phyloP scores from a whole-genome alignment of 1,140 invertebrate genomes.

The Rhopalosiphum padi region DNA sequence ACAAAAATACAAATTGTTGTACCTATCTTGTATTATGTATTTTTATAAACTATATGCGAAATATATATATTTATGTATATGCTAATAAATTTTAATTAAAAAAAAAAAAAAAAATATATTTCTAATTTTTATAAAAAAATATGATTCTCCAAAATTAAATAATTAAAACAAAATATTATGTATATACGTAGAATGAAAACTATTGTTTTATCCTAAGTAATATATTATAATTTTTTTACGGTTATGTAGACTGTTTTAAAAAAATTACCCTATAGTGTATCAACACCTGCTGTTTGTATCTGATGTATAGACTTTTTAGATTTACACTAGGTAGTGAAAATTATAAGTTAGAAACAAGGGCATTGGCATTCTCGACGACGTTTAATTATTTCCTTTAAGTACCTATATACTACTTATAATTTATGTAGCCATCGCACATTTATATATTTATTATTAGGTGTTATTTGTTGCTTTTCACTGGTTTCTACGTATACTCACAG shows the following conservation, averaged over 20 bases:
- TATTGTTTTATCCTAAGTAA: not conserved
- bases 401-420: not conserved
- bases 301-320: not conserved
- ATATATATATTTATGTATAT: too few species aligned
- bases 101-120: not conserved
- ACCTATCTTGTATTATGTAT: not conserved
- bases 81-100: not conserved
- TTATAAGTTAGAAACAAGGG: not conserved
- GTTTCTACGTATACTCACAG: not conserved
- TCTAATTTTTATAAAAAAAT: too few species aligned
- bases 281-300: not conserved
- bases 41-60: too few species aligned
- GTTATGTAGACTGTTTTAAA: not conserved
- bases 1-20: not conserved
- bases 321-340: not conserved
- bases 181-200: not conserved
- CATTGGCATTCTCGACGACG: not conserved
- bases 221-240: not conserved
- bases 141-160: not conserved
- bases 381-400: not conserved
- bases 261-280: not conserved
- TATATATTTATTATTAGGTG: not conserved
- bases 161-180: not conserved
- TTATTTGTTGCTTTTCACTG: slow-evolving; percentile 13
- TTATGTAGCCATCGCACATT: not conserved